phyloP scores from a whole-genome alignment of 2,113 vertebrate species.

The Pongo pygmaeus region DNA sequence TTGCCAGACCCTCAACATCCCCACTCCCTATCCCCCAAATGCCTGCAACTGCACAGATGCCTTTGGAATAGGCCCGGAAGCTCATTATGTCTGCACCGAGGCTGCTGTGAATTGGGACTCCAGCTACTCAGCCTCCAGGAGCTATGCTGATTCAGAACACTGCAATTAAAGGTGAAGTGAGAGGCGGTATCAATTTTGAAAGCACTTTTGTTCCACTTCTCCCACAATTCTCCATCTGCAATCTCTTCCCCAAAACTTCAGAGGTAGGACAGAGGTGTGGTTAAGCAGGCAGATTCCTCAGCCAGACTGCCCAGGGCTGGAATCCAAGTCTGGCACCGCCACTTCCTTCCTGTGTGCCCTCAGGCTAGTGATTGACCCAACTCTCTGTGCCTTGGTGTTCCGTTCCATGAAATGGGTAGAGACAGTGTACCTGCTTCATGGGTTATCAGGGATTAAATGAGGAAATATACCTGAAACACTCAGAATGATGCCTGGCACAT shows the following conservation, averaged over 20 bases:
- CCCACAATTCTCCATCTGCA: not conserved
- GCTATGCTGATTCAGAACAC: not conserved
- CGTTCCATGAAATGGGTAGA: not conserved
- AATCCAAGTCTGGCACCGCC: not conserved
- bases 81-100: not conserved
- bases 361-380: not conserved
- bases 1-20: not conserved
- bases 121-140: not conserved
- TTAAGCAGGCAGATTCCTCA: not conserved
- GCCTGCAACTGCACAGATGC: too few species aligned
- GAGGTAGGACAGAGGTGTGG: not conserved
- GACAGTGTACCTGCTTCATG: not conserved
- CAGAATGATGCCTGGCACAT: not conserved
- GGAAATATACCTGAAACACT: not conserved
- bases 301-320: accelerated
- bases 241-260: not conserved
- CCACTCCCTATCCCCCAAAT: not conserved
- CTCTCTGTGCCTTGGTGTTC: not conserved
- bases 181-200: not conserved
- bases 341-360: not conserved
- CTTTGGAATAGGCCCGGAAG: not conserved
- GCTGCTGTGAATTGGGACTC: not conserved
- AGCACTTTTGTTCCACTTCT: not conserved
- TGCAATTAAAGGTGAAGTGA: not conserved
- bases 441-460: not conserved